Base-by-base conservation (phyloP, 2,888 invertebrate species). In the Drosophila algonquin region DNA sequence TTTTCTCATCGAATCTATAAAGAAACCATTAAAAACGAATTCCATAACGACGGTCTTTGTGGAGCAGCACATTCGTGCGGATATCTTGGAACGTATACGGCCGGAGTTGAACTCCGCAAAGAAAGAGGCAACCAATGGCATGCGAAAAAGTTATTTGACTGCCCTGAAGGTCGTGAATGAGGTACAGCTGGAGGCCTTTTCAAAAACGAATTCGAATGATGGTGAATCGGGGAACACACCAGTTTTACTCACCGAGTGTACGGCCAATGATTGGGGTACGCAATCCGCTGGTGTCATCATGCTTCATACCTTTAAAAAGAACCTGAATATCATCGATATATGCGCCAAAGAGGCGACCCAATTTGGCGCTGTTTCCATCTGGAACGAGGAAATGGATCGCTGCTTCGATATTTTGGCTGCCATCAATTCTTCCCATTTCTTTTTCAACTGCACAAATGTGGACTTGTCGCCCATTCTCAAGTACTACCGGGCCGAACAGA, bases 391-490 rank as follows among this genome's bases (percentile, higher is more conserved):
- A 0, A 18, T 83, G 1, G 72, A 63, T 10, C 35, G 60, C 0
- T 58, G 63, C 16, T 86, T 81, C 10, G 81, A 83, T 16, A 48
- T 83, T 35, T 75, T 63, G 2, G 65, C 53, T n/a, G 48, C 53
- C 0, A 35, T 85, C 14, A 51, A 48, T 9, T 73, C 67, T 8
- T 6, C 24, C 0, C 50, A 10, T 1, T 83, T 69, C 48, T 86
- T 40, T 16, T 54, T 86, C 3, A 83, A 83, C 21, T 77, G 83
- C 61, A 30, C 12, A 10, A 63, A 86, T 14, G 58, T 86, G 1
- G 45, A 8, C 0, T 24, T 83, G 30, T 3, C 10, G 0, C 86
- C 83, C 0, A 75, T 83, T 21, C 1, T 7, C 0, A 3, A 7
- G 0, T 46, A 30, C 2, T 7, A 40, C 2, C 3, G 12, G 0